Base-by-base conservation (phyloP, 1,140 invertebrate genomes). In the Pygmarrhopalites habei region DNA sequence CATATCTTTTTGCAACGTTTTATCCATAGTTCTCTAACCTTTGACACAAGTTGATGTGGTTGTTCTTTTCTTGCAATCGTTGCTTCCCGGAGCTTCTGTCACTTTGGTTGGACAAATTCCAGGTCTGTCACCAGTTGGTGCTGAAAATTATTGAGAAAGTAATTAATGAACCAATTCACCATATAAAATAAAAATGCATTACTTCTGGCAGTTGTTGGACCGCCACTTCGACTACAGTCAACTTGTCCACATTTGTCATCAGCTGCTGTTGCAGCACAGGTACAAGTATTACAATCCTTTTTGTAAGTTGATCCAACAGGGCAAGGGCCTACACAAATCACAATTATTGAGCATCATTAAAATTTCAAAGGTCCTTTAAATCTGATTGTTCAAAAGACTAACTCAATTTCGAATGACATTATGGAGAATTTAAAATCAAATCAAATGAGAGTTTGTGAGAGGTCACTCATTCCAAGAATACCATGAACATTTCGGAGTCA, bases 221-320 rank as follows among this genome's bases (percentile, higher is more conserved):
- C 10, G 10, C 23, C 23, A 15, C 1, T 4, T 35, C 65, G n/a
- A 14, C 0, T 64, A 32, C 69, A 70, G 29, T 70, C 66, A 30
- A 65, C n/a, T 19, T 63, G 39, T 39, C 69, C 63, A 52, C 69
- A 70, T 35, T 66, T 68, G 46, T 70, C 71, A 21, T 32, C 25
- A 25, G 39, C 64, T 26, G 59, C 63, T 47, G 67, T 60, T 10
- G 57, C 43, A 23, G 21, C 58, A 63, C 72, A 73, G 23, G 56
- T 58, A 57, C 72, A 73, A n/a, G 61, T 67, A 56, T 73, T 73
- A 51, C 72, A 73, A 44, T 71, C 68, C 49, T 68, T 71, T 39
- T 69, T 65, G 57, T 72, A 73, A 2, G 35, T 52, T 28, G 56
- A 58, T 29, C 67, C 69, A 23, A 56, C 49, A 1, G 52, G 14